Evolutionary conservation across 92 coral and sea anemone genomes (phyloP), one percentile per base, ranked within the genome.

Genomic region (Paragorgia papillata): DNA sequence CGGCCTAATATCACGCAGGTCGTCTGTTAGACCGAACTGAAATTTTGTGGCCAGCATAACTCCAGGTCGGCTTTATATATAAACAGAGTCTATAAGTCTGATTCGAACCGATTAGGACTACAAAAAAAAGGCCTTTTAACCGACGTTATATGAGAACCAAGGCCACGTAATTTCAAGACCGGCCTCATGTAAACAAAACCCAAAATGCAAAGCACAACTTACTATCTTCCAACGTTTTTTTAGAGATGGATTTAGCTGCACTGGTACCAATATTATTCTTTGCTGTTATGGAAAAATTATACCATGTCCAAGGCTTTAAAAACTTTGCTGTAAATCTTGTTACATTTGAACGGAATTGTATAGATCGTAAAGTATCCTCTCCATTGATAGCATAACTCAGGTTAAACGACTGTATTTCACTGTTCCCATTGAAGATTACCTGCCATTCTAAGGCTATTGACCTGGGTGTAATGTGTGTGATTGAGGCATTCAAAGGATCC

Each of bases 211-310:
- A n/a, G n/a, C n/a, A n/a, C n/a, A n/a, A 69, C 62, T 32, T 60
- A 86, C 90, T 80, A 59, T 80, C 80, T 79, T 68, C 86, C 2
- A 53, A 14, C 0, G 90, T 87, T 2, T 66, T 71, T 18, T 14
- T 63, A 8, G 50, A 17, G 2, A 5, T 44, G 54, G 51, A 69
- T 2, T 81, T 71, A 22, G 63, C 51, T 34, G 34, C 41, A 50
- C 92, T 88, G 20, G 76, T 56, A 25, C 93, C 93, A 21, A 85
- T 66, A 6, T 68, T 55, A 71, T 89, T 89, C 17, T 68, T 83
- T 17, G 93, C 93, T 33, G 89, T 74, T 15, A 75, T 69, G 14
- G 19, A 43, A 28, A 89, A 67, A 27, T 15, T 51, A 55, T 89
- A 89, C 32, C 15, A 46, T 17, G 83, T 85, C 43, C 85, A 83